Percentiles rank a stretch among this genome's conserved stretches.
phyloP scores from a whole-genome alignment of 2,113 vertebrate genomes.

The Baryphthengus martii region DNA sequence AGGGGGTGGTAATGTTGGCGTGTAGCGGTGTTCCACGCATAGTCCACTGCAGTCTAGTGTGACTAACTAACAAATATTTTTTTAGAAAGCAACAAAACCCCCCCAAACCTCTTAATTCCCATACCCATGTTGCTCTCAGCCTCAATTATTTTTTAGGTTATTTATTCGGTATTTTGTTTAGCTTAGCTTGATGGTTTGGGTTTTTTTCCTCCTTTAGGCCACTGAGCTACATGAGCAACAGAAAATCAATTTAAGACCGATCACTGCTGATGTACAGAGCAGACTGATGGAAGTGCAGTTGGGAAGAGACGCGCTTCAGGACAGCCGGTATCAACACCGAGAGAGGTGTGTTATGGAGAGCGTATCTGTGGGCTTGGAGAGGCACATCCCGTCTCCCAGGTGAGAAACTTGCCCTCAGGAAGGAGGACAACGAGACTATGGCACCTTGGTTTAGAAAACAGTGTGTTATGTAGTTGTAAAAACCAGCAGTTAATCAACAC shows the following conservation, averaged over 20 bases:
- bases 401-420: not conserved
- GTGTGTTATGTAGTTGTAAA: not conserved
- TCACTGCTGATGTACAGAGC: slow-evolving; percentile 71
- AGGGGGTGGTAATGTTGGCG: not conserved
- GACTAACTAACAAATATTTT: not conserved
- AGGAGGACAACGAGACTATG: not conserved
- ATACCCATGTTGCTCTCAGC: not conserved
- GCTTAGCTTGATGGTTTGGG: not conserved
- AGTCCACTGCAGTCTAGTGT: not conserved
- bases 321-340: slow-evolving; percentile 71
- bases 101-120: not conserved
- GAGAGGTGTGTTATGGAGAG: not conserved
- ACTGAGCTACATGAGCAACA: slow-evolving; percentile 67
- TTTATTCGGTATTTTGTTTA: not conserved
- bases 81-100: too few relatives aligned
- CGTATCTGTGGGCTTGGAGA: not conserved
- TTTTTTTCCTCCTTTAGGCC: slow-evolving; percentile 41
- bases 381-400: not conserved
- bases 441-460: not conserved
- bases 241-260: slow-evolving; percentile 42
- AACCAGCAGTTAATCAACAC: not conserved
- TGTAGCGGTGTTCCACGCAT: fast-evolving
- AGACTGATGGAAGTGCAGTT: slow-evolving; percentile 72
- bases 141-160: not conserved
- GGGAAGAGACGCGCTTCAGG: slow-evolving; percentile 70